These are phyloP conservation scores for Aphodius granarius DNA, from an alignment of 2,888 invertebrate species.

Conservation along the genomic window DNA sequence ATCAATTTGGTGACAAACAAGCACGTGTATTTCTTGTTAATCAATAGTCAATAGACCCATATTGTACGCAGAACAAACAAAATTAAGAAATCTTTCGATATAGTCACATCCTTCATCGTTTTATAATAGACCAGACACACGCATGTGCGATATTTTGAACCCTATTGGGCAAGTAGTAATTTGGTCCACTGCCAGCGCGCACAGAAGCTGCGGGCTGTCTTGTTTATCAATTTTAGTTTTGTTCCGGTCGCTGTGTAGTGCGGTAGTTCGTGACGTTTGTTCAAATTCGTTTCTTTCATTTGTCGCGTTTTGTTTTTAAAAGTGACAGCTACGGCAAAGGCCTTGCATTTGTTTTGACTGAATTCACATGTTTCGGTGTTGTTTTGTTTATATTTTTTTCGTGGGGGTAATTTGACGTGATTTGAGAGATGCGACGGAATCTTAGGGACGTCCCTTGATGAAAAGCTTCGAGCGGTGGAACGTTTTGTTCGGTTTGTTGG, in stretches of 20 bases:
- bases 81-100: not conserved
- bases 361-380: not conserved
- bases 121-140: not conserved
- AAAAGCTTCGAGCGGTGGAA: not conserved
- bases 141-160: slow-evolving; percentile 10
- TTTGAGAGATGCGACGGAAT: not conserved
- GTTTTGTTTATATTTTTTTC: slow-evolving; percentile 1
- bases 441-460: not conserved
- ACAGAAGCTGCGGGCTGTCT: slow-evolving; percentile 27
- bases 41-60: not conserved
- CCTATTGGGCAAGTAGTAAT: slow-evolving; percentile 22
- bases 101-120: not conserved
- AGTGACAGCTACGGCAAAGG: not conserved
- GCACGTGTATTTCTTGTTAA: not conserved
- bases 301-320: not conserved
- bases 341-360: not conserved
- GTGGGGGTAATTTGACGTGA: not conserved
- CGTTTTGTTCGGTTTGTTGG: not conserved
- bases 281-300: slow-evolving; percentile 7
- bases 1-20: not conserved
- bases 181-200: slow-evolving; percentile 25
- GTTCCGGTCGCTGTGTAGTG: slow-evolving; percentile 24
- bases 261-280: slow-evolving; percentile 16
- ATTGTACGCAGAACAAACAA: not conserved
- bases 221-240: slow-evolving; percentile 30